Evolutionary conservation across 2,113 vertebrate species (phyloP).

Genomic region (Uropsilus gracilis): DNA sequence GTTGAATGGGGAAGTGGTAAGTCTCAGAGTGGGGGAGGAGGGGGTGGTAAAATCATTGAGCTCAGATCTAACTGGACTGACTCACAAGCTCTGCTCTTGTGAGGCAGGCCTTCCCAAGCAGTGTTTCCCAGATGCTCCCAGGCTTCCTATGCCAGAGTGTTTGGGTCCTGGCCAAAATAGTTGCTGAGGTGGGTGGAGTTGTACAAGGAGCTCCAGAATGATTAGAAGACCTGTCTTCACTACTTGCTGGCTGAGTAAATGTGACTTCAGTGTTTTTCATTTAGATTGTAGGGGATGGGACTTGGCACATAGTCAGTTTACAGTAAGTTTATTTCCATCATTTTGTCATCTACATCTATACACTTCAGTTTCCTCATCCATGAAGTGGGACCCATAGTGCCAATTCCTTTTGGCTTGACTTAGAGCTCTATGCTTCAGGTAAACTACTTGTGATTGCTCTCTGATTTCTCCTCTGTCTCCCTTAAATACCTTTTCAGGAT

Average conservation of each 20-base stretch:
- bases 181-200: constrained; percentile 55
- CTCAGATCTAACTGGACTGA: constrained; percentile 18
- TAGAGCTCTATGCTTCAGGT: neutral
- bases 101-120: constrained; percentile 27
- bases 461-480: neutral
- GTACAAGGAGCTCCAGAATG: constrained; percentile 51
- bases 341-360: constrained; percentile 23
- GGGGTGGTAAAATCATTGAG: constrained; percentile 11
- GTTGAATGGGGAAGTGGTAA: constrained; percentile 20
- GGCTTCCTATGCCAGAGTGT: constrained; percentile 22
- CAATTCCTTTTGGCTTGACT: neutral
- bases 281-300: constrained; percentile 24
- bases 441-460: constrained; percentile 27
- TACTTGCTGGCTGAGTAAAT: constrained; percentile 55
- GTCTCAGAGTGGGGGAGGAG: neutral
- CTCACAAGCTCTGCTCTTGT: neutral
- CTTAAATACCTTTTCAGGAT: neutral
- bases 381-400: neutral
- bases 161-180: constrained; percentile 56
- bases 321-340: constrained; percentile 42
- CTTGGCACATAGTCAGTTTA: constrained; percentile 3
- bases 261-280: constrained; percentile 51
- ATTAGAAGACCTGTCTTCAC: constrained; percentile 51
- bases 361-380: constrained; percentile 30
- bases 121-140: constrained; percentile 43